Conservation (phyloP, 2,888 invertebrate species). For the Amphipyra berbera region DNA sequence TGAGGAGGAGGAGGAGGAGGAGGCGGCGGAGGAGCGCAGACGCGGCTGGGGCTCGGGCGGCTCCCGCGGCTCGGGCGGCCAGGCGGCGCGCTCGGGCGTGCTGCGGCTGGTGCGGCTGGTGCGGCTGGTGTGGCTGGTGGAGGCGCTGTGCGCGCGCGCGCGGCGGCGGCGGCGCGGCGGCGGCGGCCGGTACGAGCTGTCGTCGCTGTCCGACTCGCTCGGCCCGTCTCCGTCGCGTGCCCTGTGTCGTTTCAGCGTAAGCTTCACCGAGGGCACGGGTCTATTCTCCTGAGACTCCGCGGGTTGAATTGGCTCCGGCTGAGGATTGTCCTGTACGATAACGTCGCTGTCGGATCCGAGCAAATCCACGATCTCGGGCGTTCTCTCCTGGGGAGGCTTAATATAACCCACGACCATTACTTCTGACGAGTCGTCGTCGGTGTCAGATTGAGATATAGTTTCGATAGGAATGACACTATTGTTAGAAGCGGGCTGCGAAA, state of each 20-base stretch:
- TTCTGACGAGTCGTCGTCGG: slow-evolving; percentile 87
- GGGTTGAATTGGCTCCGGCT: slow-evolving; percentile 57
- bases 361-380: slow-evolving; percentile 91
- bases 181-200: slow-evolving; percentile 63
- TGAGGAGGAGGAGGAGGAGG: slow-evolving; percentile 42
- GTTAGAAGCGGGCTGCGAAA: slow-evolving; percentile 63
- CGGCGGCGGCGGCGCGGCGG: slow-evolving; percentile 57
- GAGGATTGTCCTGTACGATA: slow-evolving; percentile 74
- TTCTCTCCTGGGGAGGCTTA: slow-evolving; percentile 91
- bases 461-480: slow-evolving; percentile 82
- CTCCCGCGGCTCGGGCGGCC: slow-evolving; percentile 18
- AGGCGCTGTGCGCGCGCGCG: slow-evolving; percentile 24
- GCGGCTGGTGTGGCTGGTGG: slow-evolving; percentile 29
- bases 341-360: slow-evolving; percentile 89
- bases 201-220: slow-evolving; percentile 67
- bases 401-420: slow-evolving; percentile 91
- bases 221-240: slow-evolving; percentile 26
- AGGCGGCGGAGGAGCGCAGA: slow-evolving; percentile 47
- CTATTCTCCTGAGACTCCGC: slow-evolving; percentile 50
- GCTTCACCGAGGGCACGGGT: slow-evolving; percentile 65
- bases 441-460: slow-evolving; percentile 84
- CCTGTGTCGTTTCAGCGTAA: slow-evolving; percentile 69
- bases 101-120: slow-evolving; percentile 27
- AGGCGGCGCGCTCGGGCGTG: slow-evolving; percentile 29
- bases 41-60: slow-evolving; percentile 17